Base-by-base conservation (phyloP, 2,888 invertebrate species). In the Orthonevra nobilis region DNA sequence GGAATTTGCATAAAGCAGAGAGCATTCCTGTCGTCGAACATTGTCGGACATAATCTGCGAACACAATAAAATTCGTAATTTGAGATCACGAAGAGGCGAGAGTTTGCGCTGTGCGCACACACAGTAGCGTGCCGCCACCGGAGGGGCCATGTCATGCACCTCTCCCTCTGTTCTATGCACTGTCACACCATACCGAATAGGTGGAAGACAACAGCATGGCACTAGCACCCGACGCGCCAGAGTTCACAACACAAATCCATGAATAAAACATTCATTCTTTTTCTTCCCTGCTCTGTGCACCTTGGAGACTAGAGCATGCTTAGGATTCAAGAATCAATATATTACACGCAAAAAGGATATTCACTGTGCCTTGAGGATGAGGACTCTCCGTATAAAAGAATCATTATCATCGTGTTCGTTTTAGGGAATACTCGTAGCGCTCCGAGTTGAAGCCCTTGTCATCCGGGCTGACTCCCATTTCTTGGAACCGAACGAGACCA, bases 1-100 rank as follows among this genome's bases (percentile, higher is more conserved):
- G 82, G 82, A 82, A 82, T 82, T 81, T 82, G 79, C 82, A 82
- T 82, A 82, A 82, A 82, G 74, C 81, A 74, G 66, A 70, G 81
- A 73, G 77, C 72, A 74, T 79, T 82, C 81, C 81, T 82, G 81
- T 81, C n/a, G n/a, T n/a, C 61, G 46, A 77, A 82, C 82, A 82
- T 81, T 77, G 75, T 81, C 72, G 72, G 74, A 82, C 81, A 82
- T 81, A 81, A 82, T 82, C 73, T 73, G 63, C 77, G 69, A 81
- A 81, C 81, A 81, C 82, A 82, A 82, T 82, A 82, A 82, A 82
- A 82, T 74, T 81, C 82, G 82, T 82, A 82, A 82, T 82, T 82
- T 82, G 77, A 79, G 81, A 82, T 82, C 79, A 81, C 81, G 81
- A 68, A 54, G 58, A 81, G 81, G 73, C 79, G 79, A 79, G 73